phyloP scores from a whole-genome alignment of 2,888 invertebrate genomes.

The Tipula unca region DNA sequence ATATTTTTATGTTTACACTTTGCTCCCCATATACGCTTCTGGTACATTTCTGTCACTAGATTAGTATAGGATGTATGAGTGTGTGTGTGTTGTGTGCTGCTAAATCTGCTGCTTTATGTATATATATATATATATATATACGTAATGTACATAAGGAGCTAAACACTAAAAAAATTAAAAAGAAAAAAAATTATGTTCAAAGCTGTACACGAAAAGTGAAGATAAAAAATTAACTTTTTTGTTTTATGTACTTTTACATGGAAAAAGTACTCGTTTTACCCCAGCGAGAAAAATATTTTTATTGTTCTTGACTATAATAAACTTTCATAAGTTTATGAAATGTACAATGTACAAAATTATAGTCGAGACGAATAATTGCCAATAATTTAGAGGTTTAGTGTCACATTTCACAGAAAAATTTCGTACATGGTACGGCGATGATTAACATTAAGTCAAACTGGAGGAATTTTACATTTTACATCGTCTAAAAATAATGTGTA shows the following conservation, averaged over 20 bases:
- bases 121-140: no score
- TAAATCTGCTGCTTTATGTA: not conserved
- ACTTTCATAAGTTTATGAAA: not conserved
- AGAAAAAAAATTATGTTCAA: not conserved
- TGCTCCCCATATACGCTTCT: not conserved
- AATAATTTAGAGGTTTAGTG: not conserved
- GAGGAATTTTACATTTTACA: no score
- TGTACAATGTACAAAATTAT: not conserved
- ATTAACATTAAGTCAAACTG: no score
- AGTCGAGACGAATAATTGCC: not conserved
- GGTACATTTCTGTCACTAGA: not conserved
- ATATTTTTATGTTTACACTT: constrained; percentile 8
- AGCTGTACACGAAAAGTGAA: not conserved
- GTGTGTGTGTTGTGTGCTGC: not conserved
- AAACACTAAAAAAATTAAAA: not conserved
- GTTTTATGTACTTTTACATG: not conserved
- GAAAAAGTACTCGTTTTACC: not conserved
- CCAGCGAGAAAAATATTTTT: not conserved
- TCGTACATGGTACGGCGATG: no score
- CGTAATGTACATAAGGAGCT: no score
- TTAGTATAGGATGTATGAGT: not conserved
- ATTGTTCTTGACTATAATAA: not conserved
- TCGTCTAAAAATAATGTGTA: no score
- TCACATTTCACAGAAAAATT: not conserved
- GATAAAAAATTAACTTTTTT: not conserved